Conservation (phyloP, 2,797 vertebrate species). For the Octomys mimax region DNA sequence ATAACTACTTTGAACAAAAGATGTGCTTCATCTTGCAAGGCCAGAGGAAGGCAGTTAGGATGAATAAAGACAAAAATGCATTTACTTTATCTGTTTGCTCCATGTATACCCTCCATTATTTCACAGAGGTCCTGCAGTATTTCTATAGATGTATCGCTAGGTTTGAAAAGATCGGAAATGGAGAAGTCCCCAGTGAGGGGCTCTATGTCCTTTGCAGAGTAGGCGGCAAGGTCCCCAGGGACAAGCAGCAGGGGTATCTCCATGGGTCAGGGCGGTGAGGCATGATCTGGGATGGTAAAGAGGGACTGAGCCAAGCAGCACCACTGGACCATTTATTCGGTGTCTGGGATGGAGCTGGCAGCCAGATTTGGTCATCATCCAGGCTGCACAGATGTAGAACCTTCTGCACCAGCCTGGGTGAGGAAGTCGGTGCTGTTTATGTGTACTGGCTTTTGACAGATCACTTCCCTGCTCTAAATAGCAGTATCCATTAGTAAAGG, state of each 20-base stretch:
- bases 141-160: neutral
- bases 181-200: neutral
- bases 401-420: neutral
- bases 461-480: neutral
- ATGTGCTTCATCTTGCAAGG: neutral
- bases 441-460: neutral
- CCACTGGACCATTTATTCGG: neutral
- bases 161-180: neutral
- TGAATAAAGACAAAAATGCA: neutral
- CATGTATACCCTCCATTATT: neutral
- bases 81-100: conserved; percentile 6
- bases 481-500: neutral
- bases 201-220: neutral
- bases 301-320: neutral
- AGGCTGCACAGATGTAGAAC: neutral
- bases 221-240: neutral
- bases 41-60: neutral
- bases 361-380: neutral
- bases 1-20: conserved; percentile 19
- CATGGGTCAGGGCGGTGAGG: neutral
- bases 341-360: neutral
- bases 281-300: neutral
- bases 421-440: neutral
- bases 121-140: neutral
- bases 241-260: neutral